Evolutionary conservation across 1,140 invertebrate genomes (phyloP), one percentile per base, ranked within the genome.

Genomic region (Ips nitidus): DNA sequence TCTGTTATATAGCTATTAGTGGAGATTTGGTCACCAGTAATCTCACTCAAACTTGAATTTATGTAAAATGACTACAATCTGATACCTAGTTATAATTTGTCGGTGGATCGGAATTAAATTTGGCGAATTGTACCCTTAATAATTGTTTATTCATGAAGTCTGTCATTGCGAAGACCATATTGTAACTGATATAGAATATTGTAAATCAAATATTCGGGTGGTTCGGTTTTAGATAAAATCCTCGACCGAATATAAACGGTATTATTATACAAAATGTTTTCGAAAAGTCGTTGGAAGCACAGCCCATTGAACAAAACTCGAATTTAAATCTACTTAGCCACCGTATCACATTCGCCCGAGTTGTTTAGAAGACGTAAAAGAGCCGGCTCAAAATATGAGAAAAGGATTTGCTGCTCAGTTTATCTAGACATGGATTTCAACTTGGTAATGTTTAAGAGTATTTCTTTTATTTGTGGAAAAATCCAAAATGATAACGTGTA

Each of bases 1-100:
- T 84, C 69, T 83, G 82, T 73, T 84, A 83, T 62, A 80, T 84
- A 42, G 83, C 83, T 4, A 72, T 83, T 4, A 83, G 80, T 40
- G 83, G 83, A 36, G 81, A 83, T 71, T 72, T 81, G 56, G 64
- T 80, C 22, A 66, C 69, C 8, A 66, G 56, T 37, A 70, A 70
- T 52, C 39, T 70, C 36, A 50, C 42, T n/a, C 65, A 55, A 43
- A 62, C 36, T 62, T 71, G 41, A 71, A 58, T 67, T 52, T 52
- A 42, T 47, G 41, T 45, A 7, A 7, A 66, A 41, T 64, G 36
- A 5, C 4, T 5, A 1, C 22, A 6, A 8, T 8, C 6, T 36
- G 52, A 8, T 53, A 8, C 22, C 52, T 6, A 58, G 8, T 58
- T 58, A 58, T 36, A 58, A 41, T 58, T 41, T 22, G 56, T 41